Conservation (phyloP, 2,888 invertebrate species). For the Tortricodes alternella region DNA sequence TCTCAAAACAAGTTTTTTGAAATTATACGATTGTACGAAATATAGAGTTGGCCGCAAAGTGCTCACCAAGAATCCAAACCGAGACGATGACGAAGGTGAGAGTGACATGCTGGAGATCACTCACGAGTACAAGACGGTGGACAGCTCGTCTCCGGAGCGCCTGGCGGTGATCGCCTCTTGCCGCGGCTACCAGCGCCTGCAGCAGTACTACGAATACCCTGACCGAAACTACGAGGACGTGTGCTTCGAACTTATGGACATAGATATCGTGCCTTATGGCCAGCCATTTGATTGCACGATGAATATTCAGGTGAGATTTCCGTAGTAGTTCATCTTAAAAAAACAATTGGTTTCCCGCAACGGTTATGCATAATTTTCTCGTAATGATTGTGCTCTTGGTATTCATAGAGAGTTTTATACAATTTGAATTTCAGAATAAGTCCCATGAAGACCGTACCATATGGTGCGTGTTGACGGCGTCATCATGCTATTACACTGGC, state of each 20-base stretch:
- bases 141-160: constrained; percentile 85
- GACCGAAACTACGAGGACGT: constrained; percentile 84
- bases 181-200: constrained; percentile 83
- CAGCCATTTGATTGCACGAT: constrained; percentile 86
- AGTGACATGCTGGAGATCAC: constrained; percentile 86
- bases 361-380: too few species aligned
- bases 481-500: constrained; percentile 87
- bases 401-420: too few species aligned
- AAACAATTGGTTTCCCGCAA: too few species aligned
- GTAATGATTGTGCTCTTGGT: too few species aligned
- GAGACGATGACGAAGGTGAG: constrained; percentile 85
- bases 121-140: constrained; percentile 84
- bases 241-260: constrained; percentile 85
- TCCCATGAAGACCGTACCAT: constrained; percentile 85
- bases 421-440: constrained; percentile 83
- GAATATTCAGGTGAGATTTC: constrained; percentile 79
- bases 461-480: constrained; percentile 84
- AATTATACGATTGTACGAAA: too few species aligned
- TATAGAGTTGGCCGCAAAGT: constrained; percentile 86
- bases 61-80: constrained; percentile 84
- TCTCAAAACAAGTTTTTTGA: too few species aligned
- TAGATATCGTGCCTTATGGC: constrained; percentile 85
- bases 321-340: background rate
- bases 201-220: constrained; percentile 84
- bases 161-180: constrained; percentile 86